These are phyloP conservation scores for Channa striata DNA, from an alignment of 2,797 vertebrate genomes.

Conservation along the genomic window DNA sequence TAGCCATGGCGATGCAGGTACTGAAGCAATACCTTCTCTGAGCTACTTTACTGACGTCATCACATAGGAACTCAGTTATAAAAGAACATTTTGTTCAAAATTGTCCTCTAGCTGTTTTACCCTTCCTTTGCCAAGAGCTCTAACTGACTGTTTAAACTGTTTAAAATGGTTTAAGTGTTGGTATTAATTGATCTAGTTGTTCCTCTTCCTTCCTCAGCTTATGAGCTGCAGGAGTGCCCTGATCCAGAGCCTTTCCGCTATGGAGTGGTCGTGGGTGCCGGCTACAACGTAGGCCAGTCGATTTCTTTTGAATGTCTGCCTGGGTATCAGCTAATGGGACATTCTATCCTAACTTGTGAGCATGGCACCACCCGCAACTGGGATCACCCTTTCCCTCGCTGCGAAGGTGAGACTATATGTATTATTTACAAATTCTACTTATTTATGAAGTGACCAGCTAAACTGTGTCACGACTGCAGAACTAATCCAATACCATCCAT, in stretches of 20 bases:
- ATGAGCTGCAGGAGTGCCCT: slow-evolving; percentile 96
- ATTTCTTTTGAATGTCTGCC: slow-evolving; percentile 97
- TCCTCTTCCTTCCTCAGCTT: slow-evolving; percentile 61
- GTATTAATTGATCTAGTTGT: not conserved
- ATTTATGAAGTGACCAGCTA: not conserved
- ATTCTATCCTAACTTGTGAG: slow-evolving; percentile 95
- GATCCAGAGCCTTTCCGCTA: slow-evolving; percentile 96
- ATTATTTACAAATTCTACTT: not conserved
- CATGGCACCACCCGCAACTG: slow-evolving; percentile 97
- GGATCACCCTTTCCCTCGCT: slow-evolving; percentile 95
- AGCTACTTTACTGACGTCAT: not conserved
- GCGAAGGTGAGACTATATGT: slow-evolving; percentile 89
- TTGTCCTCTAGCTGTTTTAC: not conserved
- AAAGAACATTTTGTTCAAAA: too few relatives aligned
- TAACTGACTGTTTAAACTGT: not conserved
- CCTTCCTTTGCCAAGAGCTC: not conserved
- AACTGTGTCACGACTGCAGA: not conserved
- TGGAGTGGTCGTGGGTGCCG: slow-evolving; percentile 94
- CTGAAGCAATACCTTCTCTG: not conserved
- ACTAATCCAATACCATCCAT: slow-evolving; percentile 28
- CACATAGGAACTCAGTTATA: not conserved
- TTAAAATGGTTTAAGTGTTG: not conserved
- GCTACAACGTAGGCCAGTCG: slow-evolving; percentile 97
- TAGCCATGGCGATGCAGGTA: not conserved
- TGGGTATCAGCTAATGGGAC: slow-evolving; percentile 92